Conservation (phyloP, 1,140 invertebrate genomes). For the Bathynomus jamesi region DNA sequence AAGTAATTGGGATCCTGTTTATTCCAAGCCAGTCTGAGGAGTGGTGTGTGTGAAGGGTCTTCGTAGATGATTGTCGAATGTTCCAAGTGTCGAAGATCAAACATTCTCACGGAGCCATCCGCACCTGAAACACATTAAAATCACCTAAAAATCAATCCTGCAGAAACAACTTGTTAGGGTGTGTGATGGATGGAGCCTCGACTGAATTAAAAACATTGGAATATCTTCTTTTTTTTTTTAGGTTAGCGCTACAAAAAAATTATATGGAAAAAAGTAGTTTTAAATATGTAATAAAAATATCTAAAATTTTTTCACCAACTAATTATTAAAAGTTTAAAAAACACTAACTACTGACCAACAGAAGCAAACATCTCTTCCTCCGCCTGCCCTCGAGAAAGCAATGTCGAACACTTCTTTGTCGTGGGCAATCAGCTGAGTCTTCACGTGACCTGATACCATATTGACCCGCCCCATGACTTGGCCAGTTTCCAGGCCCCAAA, state of each 20-base stretch:
- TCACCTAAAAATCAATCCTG: too few relatives aligned
- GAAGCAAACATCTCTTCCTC: slow-evolving; percentile 99
- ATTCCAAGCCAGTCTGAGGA: slow-evolving; percentile 96
- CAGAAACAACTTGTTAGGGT: too few relatives aligned
- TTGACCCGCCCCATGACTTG: slow-evolving; percentile 70
- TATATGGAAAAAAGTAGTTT: too few relatives aligned
- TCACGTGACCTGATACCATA: slow-evolving; percentile 87
- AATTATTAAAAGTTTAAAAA: too few relatives aligned
- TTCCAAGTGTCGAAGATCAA: slow-evolving; percentile 94
- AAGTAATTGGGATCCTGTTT: slow-evolving; percentile 99
- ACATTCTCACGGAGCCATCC: slow-evolving; percentile 98
- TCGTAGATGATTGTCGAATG: slow-evolving; percentile 99
- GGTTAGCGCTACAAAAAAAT: too few relatives aligned
- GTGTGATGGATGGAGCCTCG: too few relatives aligned
- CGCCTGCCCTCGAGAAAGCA: slow-evolving; percentile 92
- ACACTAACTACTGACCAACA: slow-evolving; percentile 57
- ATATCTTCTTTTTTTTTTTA: too few relatives aligned
- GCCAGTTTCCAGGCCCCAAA: slow-evolving; percentile 95
- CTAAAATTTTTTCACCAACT: too few relatives aligned
- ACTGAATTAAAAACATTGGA: too few relatives aligned
- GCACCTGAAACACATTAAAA: slow-evolving; percentile 71
- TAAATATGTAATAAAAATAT: too few relatives aligned
- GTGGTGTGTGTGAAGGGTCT: slow-evolving; percentile 87
- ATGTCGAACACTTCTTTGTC: slow-evolving; percentile 99
- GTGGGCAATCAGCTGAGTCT: slow-evolving; percentile 98